Conservation (phyloP, 1,140 invertebrate genomes). For the Drosophila miranda region DNA sequence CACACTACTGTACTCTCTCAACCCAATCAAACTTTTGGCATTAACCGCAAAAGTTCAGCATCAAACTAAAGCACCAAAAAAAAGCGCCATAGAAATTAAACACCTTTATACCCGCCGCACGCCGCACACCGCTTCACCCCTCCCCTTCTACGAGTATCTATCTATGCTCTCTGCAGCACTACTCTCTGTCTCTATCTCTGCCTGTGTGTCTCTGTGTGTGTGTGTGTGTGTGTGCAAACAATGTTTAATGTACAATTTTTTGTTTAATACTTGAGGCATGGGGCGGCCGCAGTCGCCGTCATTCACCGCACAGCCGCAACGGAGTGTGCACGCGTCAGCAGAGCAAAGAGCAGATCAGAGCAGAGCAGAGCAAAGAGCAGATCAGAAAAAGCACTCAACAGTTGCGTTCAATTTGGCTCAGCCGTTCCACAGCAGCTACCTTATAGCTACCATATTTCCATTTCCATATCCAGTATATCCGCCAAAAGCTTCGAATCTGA, state of each 20-base stretch:
- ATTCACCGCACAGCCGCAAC: conserved; percentile 81
- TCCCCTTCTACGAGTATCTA: not conserved
- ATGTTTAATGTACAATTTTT: conserved; percentile 69
- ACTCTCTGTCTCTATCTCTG: conserved; percentile 11
- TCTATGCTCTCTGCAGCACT: not conserved
- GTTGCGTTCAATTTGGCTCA: no score
- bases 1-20: no score
- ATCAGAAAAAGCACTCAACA: no score
- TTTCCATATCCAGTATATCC: conserved; percentile 3
- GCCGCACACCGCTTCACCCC: not conserved
- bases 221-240: conserved; percentile 49
- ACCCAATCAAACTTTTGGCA: conserved; percentile 32
- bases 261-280: conserved; percentile 82
- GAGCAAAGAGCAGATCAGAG: conserved; percentile 6
- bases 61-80: conserved; percentile 2
- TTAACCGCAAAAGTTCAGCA: conserved; percentile 50
- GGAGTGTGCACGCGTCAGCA: conserved; percentile 80
- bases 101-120: not conserved
- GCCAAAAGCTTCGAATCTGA: conserved; percentile 33
- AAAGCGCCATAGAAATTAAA: conserved; percentile 23
- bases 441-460: conserved; percentile 1
- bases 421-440: no score
- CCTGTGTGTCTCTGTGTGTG: conserved; percentile 19
- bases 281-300: conserved; percentile 72
- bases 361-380: no score